Conservation (phyloP, 2,888 invertebrate genomes). For the Euplexia lucipara region DNA sequence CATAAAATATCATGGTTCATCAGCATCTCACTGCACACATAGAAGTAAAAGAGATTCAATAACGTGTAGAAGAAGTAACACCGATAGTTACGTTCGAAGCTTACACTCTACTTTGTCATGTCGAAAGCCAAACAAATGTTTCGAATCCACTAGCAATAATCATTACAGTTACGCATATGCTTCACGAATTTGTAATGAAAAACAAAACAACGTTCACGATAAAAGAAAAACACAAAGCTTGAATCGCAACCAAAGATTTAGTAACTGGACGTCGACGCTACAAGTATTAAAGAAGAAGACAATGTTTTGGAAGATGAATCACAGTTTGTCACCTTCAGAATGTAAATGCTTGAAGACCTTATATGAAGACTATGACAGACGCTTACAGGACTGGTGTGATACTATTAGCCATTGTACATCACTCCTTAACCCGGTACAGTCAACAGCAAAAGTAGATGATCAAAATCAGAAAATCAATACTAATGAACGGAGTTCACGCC, state of each 20-base stretch:
- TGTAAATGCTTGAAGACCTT: conserved; percentile 85
- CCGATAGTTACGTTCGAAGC: conserved; percentile 80
- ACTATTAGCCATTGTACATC: conserved; percentile 85
- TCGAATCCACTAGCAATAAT: conserved; percentile 73
- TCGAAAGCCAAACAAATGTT: conserved; percentile 77
- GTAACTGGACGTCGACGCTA: conserved; percentile 79
- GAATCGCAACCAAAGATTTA: conserved; percentile 75
- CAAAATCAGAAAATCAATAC: no score
- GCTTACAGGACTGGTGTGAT: conserved; percentile 88
- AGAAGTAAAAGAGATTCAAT: conserved; percentile 76
- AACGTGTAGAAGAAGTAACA: conserved; percentile 76
- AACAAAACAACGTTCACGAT: conserved; percentile 63
- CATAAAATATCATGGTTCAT: conserved; percentile 82
- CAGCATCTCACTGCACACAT: conserved; percentile 70
- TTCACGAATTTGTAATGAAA: conserved; percentile 69
- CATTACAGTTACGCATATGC: conserved; percentile 79
- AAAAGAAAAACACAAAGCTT: conserved; percentile 79
- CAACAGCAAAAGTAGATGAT: no score
- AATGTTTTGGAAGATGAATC: conserved; percentile 79
- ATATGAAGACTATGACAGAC: conserved; percentile 86
- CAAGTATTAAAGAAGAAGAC: conserved; percentile 80
- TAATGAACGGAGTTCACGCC: no score
- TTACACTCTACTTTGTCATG: conserved; percentile 83
- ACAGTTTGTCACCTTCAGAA: conserved; percentile 76
- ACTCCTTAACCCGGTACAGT: conserved; percentile 81